Base-by-base conservation (phyloP, 2,888 invertebrate genomes). In the Malthinus seriepunctatus region DNA sequence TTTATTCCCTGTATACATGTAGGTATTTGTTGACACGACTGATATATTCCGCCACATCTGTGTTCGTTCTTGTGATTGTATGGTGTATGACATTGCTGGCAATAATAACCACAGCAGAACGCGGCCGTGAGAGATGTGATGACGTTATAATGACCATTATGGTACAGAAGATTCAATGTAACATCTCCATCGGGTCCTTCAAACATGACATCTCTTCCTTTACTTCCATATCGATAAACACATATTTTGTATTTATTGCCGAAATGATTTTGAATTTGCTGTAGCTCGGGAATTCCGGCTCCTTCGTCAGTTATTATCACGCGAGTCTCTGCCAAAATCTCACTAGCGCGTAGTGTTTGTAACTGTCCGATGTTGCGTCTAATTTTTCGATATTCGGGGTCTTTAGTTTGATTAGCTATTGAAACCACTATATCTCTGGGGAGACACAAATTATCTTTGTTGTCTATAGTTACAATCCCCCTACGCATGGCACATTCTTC, bases 81-180 rank as follows among this genome's bases (percentile, higher is more conserved):
- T 1, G 66, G 62, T 8, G 56, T 49, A 39, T 67, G 59, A 52
- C 69, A 69, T 23, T 37, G 31, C 46, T 67, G 65, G 50, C 70
- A 71, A 47, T 55, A 69, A 57, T 70, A 71, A 1, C 7, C 32
- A 33, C 63, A 63, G 7, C 56, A 56, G 44, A 70, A 69, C 7
- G 65, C 64, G 7, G 67, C 63, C 4, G 69, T 69, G 8, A 68
- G 46, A 33, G 65, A 65, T 1, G 56, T 65, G 8, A 68, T 66
- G 3, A 69, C 66, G 47, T 69, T 68, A 39, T 56, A 67, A 49
- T 65, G 69, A 6, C 55, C 45, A 10, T 68, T 32, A 35, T 65
- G 57, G 51, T 61, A 62, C 0, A 70, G 14, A 10, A 70, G 52
- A 61, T 70, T 69, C 10, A 69, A 9, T 38, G 50, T 44, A n/a